Base-by-base conservation (phyloP, 2,797 vertebrate genomes). In the Numenius phaeopus region DNA sequence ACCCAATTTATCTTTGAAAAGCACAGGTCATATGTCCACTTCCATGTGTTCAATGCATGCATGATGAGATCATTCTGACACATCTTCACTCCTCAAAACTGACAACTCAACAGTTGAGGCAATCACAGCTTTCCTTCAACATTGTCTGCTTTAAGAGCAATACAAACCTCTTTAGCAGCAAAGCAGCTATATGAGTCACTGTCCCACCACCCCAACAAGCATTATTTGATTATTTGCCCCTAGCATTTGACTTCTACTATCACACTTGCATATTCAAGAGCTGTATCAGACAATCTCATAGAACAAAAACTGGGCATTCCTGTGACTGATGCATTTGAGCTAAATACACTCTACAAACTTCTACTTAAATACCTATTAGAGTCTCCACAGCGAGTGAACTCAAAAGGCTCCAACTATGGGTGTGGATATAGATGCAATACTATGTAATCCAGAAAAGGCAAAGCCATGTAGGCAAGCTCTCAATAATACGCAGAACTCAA, bases 301-400 rank as follows among this genome's bases (percentile, higher is more conserved):
- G 22, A 80, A 73, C 5, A 80, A 66, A 77, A 88, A 12, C 6
- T 29, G 7, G 5, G 73, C 5, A 2, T 9, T 26, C 10, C 14
- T 40, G 30, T 66, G 52, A 81, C 19, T 54, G 52, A 46, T 3
- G 6, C 9, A 37, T n/a, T 81, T 83, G 19, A 75, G 13, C 30
- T 50, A 70, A 83, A 65, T 7, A 62, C 0, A 62, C 20, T 46
- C 26, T 17, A 55, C 50, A 86, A 86, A n/a, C 20, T 76, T 83
- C 20, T 71, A 42, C 27, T 76, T 83, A 44, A 85, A 76, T 39
- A 92, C 5, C 19, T 26, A 49, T 14, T 14, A 64, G 18, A 57
- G 42, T 23, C 32, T 14, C 10, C 47, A 37, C 3, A 17, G 11
- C 0, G 3, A 62, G 32, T 0, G 3, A 82, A 52, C 9, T 75